A percentile compares a stretch with the other conserved stretches of the same genome.
These are phyloP conservation scores for Drosophila maculinotata DNA, from an alignment of 2,888 invertebrate species.

Conservation along the genomic window DNA sequence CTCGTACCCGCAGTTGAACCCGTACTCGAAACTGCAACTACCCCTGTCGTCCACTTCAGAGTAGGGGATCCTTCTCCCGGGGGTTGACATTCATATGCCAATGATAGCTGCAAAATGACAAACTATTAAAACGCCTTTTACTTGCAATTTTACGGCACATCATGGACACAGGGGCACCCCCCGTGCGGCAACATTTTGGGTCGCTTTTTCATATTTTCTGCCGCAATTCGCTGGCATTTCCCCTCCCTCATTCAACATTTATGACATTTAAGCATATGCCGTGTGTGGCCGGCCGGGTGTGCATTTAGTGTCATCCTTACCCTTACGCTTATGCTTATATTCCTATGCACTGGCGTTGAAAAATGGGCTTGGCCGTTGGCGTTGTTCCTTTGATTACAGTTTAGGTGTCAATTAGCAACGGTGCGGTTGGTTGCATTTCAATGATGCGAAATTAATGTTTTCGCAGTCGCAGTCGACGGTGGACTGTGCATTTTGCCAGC, in stretches of 20 bases:
- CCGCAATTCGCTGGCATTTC: constrained; percentile 52
- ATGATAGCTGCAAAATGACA: constrained; percentile 64
- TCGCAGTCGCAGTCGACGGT: constrained; percentile 17
- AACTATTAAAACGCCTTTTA: constrained; percentile 71
- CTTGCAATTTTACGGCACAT: constrained; percentile 49
- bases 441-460: constrained; percentile 51
- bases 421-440: constrained; percentile 78
- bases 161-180: constrained; percentile 19
- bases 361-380: constrained; percentile 56
- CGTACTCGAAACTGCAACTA: constrained; percentile 17
- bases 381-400: constrained; percentile 67
- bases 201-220: constrained; percentile 55
- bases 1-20: constrained; percentile 1
- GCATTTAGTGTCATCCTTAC: constrained; percentile 31
- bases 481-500: constrained; percentile 1
- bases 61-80: constrained; percentile 10
- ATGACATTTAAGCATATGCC: constrained; percentile 26
- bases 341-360: constrained; percentile 51
- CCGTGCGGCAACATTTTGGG: constrained; percentile 50
- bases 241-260: constrained; percentile 29
- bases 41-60: constrained; percentile 22
- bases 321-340: no score
- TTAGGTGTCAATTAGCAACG: constrained; percentile 81
- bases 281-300: constrained; percentile 34
- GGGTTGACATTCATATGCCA: constrained; percentile 64